phyloP scores from a whole-genome alignment of 2,888 invertebrate species.

The Apocheima hispidaria region DNA sequence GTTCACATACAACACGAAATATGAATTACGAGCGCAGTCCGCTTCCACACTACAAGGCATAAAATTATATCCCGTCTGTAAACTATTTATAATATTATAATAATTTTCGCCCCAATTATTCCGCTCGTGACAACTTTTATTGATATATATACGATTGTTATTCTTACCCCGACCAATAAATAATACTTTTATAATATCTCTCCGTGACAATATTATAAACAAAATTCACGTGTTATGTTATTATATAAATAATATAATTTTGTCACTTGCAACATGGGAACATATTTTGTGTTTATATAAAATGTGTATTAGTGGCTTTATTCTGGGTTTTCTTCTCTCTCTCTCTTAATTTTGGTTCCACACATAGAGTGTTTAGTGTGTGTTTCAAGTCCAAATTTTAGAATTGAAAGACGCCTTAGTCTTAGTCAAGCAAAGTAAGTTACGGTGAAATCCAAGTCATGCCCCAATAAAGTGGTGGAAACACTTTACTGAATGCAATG shows the following conservation, averaged over 20 bases:
- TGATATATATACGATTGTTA: slow-evolving; percentile 81
- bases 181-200: slow-evolving; percentile 68
- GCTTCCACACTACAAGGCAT: slow-evolving; percentile 73
- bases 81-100: slow-evolving; percentile 85
- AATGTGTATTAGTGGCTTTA: slow-evolving; percentile 50
- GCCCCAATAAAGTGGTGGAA: no score
- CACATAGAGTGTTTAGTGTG: no score
- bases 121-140: slow-evolving; percentile 81
- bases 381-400: no score
- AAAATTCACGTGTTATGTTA: slow-evolving; percentile 55
- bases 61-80: slow-evolving; percentile 79
- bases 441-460: no score
- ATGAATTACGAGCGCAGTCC: slow-evolving; percentile 79
- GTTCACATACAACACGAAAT: slow-evolving; percentile 59
- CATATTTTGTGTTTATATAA: slow-evolving; percentile 70
- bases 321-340: slow-evolving; percentile 51
- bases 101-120: slow-evolving; percentile 84
- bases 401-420: no score
- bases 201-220: slow-evolving; percentile 72
- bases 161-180: slow-evolving; percentile 67
- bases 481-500: no score
- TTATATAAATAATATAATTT: slow-evolving; percentile 63
- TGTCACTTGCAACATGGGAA: slow-evolving; percentile 59
- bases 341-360: slow-evolving; percentile 51
- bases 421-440: no score